A percentile compares a stretch with the other conserved stretches of the same genome.
phyloP scores from a whole-genome alignment of 2,797 vertebrate genomes.

The Linurgus olivaceus region DNA sequence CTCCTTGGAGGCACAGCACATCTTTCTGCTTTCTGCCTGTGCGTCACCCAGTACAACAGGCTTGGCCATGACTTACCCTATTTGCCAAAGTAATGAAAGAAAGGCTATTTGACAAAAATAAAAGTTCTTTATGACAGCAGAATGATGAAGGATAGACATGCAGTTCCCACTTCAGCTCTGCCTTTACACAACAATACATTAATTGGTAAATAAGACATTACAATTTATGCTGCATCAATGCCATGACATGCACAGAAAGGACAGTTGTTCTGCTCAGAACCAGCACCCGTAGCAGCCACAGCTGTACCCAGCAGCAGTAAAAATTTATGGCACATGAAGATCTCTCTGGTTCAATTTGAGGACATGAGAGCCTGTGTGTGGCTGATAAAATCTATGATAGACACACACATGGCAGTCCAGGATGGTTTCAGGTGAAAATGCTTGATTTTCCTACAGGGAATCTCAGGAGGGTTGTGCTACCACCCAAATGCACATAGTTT shows the following conservation, averaged over 20 bases:
- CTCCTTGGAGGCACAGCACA: neutral
- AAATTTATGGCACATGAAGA: neutral
- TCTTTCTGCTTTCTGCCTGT: neutral
- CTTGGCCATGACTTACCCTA: neutral
- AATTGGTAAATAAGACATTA: neutral
- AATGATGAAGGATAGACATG: neutral
- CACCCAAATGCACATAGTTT: neutral
- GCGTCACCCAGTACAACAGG: rapidly evolving
- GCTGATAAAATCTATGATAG: neutral
- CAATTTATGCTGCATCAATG: neutral
- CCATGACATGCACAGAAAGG: neutral
- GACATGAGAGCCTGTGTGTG: neutral
- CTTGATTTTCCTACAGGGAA: neutral
- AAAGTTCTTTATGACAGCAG: constrained; percentile 2
- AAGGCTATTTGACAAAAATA: neutral
- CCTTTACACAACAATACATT: neutral
- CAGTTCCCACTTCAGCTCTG: neutral
- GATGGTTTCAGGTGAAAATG: neutral
- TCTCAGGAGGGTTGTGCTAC: neutral
- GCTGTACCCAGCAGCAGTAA: neutral
- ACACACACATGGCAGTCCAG: neutral
- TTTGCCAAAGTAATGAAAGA: neutral
- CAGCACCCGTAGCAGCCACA: neutral
- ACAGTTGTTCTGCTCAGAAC: neutral
- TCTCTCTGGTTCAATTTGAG: neutral